phyloP scores from a whole-genome alignment of 2,797 vertebrate species.

The Sandelia bainsii region DNA sequence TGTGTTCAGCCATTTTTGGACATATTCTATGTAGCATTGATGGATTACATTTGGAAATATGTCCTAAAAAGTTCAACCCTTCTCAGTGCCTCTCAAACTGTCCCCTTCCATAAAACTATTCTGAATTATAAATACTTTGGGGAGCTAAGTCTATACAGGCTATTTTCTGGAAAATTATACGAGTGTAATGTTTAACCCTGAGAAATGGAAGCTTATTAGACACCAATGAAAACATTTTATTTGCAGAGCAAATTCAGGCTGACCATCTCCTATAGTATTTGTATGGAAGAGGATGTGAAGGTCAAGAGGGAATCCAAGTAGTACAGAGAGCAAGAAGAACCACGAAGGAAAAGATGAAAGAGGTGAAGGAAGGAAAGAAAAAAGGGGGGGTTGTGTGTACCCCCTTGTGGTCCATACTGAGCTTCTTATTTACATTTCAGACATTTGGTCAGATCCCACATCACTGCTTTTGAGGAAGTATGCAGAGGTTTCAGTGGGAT shows the following conservation, averaged over 20 bases:
- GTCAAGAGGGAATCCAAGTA: slow-evolving; percentile 26
- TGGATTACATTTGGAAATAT: slow-evolving; percentile 3
- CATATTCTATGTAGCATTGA: neutral
- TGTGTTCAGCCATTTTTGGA: neutral
- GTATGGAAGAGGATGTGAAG: neutral
- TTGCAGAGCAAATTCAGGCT: slow-evolving; percentile 31
- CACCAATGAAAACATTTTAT: slow-evolving; percentile 40
- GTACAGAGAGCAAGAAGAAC: slow-evolving; percentile 9
- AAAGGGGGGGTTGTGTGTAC: neutral
- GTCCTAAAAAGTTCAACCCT: neutral
- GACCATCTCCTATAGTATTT: slow-evolving; percentile 26
- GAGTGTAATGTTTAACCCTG: slow-evolving; percentile 1
- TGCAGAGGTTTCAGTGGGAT: slow-evolving; percentile 3
- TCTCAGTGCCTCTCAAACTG: neutral
- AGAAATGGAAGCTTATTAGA: slow-evolving; percentile 36
- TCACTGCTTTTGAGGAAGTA: slow-evolving; percentile 16
- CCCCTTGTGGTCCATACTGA: slow-evolving; percentile 17
- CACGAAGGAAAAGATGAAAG: slow-evolving; percentile 40
- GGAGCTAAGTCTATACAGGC: neutral
- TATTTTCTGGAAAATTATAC: neutral
- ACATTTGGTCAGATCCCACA: slow-evolving; percentile 34
- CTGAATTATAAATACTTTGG: neutral
- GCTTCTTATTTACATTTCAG: slow-evolving; percentile 36
- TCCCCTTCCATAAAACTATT: neutral
- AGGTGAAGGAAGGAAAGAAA: slow-evolving; percentile 10